Conservation (phyloP, 2,888 invertebrate genomes). For the Protonemura montana region DNA sequence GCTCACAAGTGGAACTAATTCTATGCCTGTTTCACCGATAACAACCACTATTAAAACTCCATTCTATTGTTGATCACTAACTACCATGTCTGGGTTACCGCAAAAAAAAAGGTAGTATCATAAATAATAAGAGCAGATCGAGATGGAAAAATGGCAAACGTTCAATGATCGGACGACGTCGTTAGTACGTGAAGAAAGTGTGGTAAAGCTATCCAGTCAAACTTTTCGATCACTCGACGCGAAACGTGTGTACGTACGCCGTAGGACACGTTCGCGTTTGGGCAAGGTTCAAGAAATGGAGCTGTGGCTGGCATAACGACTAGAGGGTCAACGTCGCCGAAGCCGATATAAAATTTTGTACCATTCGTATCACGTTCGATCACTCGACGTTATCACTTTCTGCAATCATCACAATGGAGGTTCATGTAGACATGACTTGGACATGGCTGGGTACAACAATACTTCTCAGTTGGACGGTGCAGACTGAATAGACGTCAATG, state of each 20-base stretch:
- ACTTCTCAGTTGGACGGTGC: neutral
- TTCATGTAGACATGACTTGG: neutral
- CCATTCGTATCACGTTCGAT: neutral
- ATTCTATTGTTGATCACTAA: neutral
- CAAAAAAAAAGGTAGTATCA: neutral
- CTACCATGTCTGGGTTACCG: neutral
- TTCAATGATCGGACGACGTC: neutral
- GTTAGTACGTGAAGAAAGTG: neutral
- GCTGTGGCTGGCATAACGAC: neutral
- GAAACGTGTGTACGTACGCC: neutral
- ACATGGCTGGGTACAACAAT: neutral
- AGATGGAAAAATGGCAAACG: neutral
- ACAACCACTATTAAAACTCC: neutral
- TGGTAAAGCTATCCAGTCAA: neutral
- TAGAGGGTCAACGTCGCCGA: neutral
- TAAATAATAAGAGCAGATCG: neutral
- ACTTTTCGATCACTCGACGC: neutral
- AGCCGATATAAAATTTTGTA: neutral
- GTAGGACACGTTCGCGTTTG: neutral
- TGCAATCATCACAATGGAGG: neutral
- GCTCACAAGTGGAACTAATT: neutral
- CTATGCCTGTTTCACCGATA: neutral
- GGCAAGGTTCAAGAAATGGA: neutral
- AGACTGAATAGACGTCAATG: neutral
- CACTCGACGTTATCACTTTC: slow-evolving; percentile 20